These are phyloP conservation scores for Pelosia muscerda DNA, from an alignment of 2,888 invertebrate genomes.

Conservation along the genomic window DNA sequence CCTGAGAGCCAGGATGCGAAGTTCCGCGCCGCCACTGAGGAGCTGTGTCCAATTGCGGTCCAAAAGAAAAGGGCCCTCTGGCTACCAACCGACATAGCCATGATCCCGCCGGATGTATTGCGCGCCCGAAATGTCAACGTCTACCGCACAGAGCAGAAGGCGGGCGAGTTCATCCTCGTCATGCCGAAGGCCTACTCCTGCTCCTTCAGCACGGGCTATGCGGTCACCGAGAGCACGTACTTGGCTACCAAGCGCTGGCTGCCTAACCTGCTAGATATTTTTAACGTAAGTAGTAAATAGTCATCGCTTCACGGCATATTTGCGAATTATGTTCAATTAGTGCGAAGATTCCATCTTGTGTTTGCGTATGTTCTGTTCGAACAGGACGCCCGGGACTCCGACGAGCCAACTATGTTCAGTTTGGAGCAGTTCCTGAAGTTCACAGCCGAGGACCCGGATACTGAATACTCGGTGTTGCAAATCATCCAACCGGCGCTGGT, in stretches of 20 bases:
- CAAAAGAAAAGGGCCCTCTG: slow-evolving; percentile 94
- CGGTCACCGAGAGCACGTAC: slow-evolving; percentile 96
- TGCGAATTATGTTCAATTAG: too few species aligned
- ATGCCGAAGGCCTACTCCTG: slow-evolving; percentile 95
- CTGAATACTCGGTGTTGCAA: slow-evolving; percentile 79
- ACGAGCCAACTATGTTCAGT: slow-evolving; percentile 96
- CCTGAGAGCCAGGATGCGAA: slow-evolving; percentile 91
- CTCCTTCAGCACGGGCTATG: slow-evolving; percentile 95
- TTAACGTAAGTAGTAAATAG: slow-evolving; percentile 89
- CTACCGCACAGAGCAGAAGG: slow-evolving; percentile 92
- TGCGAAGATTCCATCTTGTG: too few species aligned
- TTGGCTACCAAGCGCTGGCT: slow-evolving; percentile 95
- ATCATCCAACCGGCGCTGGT: slow-evolving; percentile 88
- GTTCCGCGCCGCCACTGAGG: slow-evolving; percentile 92
- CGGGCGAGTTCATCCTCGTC: slow-evolving; percentile 95
- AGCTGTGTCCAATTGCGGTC: slow-evolving; percentile 93
- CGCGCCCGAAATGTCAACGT: slow-evolving; percentile 92
- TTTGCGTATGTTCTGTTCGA: not conserved
- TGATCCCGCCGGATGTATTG: slow-evolving; percentile 95
- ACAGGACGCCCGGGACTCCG: slow-evolving; percentile 92
- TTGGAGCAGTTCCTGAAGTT: slow-evolving; percentile 93
- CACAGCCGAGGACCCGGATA: slow-evolving; percentile 89
- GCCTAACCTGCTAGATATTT: slow-evolving; percentile 89
- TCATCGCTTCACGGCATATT: too few species aligned
- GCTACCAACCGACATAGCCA: slow-evolving; percentile 96